Conservation (phyloP, 2,888 invertebrate genomes). For the Dryocosmus kuriphilus region DNA sequence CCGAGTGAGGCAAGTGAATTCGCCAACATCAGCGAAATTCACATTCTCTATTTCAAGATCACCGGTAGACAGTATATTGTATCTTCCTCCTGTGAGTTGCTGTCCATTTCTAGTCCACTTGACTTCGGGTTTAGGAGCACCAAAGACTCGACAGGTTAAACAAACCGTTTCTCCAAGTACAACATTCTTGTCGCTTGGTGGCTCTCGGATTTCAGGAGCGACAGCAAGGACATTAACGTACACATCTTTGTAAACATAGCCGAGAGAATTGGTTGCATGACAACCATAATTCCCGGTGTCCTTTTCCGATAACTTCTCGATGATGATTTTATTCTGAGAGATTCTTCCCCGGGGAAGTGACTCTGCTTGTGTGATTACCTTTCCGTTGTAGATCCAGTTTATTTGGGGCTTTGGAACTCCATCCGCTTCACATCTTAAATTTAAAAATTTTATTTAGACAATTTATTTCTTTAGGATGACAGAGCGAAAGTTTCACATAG, state of each 20-base stretch:
- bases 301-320: slow-evolving; percentile 88
- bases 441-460: too few species aligned
- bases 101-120: slow-evolving; percentile 92
- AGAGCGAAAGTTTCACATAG: too few species aligned
- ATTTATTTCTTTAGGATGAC: too few species aligned
- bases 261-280: slow-evolving; percentile 98
- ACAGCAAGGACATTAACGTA: slow-evolving; percentile 96
- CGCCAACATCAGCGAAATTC: slow-evolving; percentile 93
- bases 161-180: slow-evolving; percentile 90
- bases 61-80: slow-evolving; percentile 86
- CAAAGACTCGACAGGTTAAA: slow-evolving; percentile 94
- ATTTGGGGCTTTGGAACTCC: slow-evolving; percentile 95
- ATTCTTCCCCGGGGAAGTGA: slow-evolving; percentile 86
- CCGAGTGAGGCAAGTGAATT: slow-evolving; percentile 93
- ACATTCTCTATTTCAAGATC: slow-evolving; percentile 91
- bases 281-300: slow-evolving; percentile 99
- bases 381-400: slow-evolving; percentile 97
- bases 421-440: slow-evolving; percentile 85
- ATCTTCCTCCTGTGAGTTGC: slow-evolving; percentile 94
- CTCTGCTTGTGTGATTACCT: slow-evolving; percentile 86
- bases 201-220: slow-evolving; percentile 92
- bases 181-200: slow-evolving; percentile 88
- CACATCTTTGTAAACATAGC: slow-evolving; percentile 98
- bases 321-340: slow-evolving; percentile 85
- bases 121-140: slow-evolving; percentile 96